These are phyloP conservation scores for Spisula subtruncata DNA, from an alignment of 2,888 invertebrate genomes.

Conservation along the genomic window DNA sequence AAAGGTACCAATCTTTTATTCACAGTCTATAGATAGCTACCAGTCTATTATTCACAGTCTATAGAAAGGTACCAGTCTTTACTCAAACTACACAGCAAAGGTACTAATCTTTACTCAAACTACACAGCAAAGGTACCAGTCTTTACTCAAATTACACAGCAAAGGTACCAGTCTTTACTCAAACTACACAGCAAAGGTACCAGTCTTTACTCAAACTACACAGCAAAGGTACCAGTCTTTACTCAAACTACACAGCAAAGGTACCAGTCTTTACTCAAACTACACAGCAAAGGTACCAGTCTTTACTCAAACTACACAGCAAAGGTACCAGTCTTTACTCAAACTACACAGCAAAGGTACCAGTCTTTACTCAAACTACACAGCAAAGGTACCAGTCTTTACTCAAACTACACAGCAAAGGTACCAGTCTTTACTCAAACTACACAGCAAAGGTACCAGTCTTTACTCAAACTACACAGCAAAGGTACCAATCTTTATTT, in stretches of 20 bases:
- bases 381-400: background rate
- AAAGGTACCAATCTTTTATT: background rate
- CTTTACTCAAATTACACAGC: background rate
- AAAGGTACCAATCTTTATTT: background rate
- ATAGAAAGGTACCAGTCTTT: background rate
- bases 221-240: background rate
- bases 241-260: background rate
- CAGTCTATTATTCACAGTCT: too few relatives aligned
- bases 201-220: background rate
- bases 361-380: background rate
- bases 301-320: background rate
- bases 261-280: background rate
- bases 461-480: background rate
- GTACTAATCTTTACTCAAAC: background rate
- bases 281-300: background rate
- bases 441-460: background rate
- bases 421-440: background rate
- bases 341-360: background rate
- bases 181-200: background rate
- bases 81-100: background rate
- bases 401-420: background rate
- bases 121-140: background rate
- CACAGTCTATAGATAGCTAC: background rate
- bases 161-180: background rate
- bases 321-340: background rate